Evolutionary conservation across 2,888 invertebrate genomes (phyloP), one percentile per base, ranked within the genome.

Genomic region (Pollenia amentaria): DNA sequence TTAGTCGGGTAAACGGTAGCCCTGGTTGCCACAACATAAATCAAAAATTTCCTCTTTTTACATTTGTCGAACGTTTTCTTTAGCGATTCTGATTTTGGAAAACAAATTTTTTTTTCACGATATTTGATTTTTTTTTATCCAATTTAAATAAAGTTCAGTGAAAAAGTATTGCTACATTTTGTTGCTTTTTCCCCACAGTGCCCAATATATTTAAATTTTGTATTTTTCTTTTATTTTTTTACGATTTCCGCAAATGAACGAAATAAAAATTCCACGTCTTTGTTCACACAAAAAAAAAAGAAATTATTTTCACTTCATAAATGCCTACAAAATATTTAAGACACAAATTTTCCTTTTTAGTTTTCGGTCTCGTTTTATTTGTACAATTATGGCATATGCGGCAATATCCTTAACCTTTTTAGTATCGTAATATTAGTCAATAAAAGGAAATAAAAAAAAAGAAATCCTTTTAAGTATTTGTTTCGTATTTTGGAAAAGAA

Each of bases 321-420:
- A 57, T 46, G n/a, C 29, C 46, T 21, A 60, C 60, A 9, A 57
- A 21, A 1, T 44, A 29, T 44, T 55, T 12, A 53, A 53, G 46
- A 48, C 48, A 16, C 29, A 51, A 69, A 38, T 38, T n/a, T 48
- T 11, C 16, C 51, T 69, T 48, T 38, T 12, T 16, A 6, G 9
- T 10, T 51, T 51, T 21, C 10, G 65, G 21, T n/a, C 10, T n/a
- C 16, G 9, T 67, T 67, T 67, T 21, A 46, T 67, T 67, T 29
- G 21, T 3, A 67, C 14, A 67, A 67, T 67, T 67, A 29, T 16
- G 51, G 48, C 51, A 38, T 69, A 38, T 69, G 46, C 12, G 67
- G 48, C 29, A 48, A 69, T 69, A 51, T 69, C 51, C 29, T 38
- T 12, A 38, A 51, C 29, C 21, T 29, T 69, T 46, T 51, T 29